Evolutionary conservation across 2,888 invertebrate species (phyloP).

Genomic region (Bimastos eiseni): DNA sequence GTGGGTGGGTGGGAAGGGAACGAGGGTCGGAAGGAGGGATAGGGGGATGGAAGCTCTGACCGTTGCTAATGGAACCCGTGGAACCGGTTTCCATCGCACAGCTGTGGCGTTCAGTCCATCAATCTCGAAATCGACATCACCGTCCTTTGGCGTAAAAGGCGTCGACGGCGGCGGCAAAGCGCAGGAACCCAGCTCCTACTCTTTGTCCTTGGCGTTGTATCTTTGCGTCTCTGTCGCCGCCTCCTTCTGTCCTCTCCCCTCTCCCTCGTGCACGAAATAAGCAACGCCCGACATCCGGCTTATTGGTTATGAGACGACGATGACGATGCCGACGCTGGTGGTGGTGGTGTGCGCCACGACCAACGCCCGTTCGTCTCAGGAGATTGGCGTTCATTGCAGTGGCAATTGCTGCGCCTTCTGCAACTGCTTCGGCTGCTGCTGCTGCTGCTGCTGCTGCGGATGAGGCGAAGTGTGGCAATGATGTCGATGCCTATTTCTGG

Average conservation of each 20-base stretch:
- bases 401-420: background rate
- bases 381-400: conserved; percentile 13
- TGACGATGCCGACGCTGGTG: background rate
- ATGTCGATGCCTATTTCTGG: conserved; percentile 13
- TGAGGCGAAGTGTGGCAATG: conserved; percentile 6
- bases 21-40: background rate
- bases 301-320: conserved; percentile 13
- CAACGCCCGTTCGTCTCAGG: background rate
- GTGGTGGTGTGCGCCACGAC: conserved; percentile 1
- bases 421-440: background rate
- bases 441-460: background rate
- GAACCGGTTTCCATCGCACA: background rate
- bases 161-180: background rate
- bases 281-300: conserved; percentile 6
- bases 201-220: background rate
- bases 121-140: conserved; percentile 6
- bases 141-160: background rate
- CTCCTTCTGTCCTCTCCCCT: background rate
- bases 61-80: conserved; percentile 13
- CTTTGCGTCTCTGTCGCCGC: background rate
- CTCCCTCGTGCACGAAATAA: background rate
- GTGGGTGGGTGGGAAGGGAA: background rate
- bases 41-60: background rate
- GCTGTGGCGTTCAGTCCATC: background rate
- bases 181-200: background rate